phyloP scores from a whole-genome alignment of 2,888 invertebrate species.

The Archaeoteleia sp. region DNA sequence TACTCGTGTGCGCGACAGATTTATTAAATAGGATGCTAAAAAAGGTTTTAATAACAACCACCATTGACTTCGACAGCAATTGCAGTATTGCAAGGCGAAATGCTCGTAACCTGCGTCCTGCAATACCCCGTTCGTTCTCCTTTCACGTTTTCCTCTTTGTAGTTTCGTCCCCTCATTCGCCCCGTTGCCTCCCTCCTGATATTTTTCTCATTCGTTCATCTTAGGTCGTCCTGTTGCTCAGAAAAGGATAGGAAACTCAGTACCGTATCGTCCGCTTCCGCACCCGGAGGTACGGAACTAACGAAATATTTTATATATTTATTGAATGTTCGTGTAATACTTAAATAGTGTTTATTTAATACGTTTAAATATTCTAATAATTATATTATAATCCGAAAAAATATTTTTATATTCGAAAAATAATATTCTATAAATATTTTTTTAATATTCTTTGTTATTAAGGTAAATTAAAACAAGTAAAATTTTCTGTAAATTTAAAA shows the following conservation, averaged over 20 bases:
- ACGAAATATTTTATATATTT: background rate
- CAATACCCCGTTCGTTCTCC: conserved; percentile 43
- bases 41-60: conserved; percentile 44
- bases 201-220: conserved; percentile 50
- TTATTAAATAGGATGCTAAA: conserved; percentile 46
- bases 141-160: conserved; percentile 51
- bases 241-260: conserved; percentile 40
- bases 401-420: too few species aligned
- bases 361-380: too few species aligned
- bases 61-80: conserved; percentile 41
- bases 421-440: too few species aligned
- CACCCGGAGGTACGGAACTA: too few species aligned
- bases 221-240: conserved; percentile 30
- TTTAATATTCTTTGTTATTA: too few species aligned
- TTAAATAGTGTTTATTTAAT: too few species aligned
- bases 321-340: background rate
- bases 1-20: conserved; percentile 40
- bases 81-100: conserved; percentile 40
- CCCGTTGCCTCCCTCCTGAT: conserved; percentile 33
- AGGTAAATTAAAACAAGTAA: too few species aligned
- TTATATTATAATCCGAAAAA: too few species aligned
- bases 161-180: conserved; percentile 50
- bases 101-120: conserved; percentile 42
- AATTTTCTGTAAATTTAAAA: too few species aligned
- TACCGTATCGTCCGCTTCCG: background rate